Base-by-base conservation (phyloP, 2,797 vertebrate species). In the Gymnodraco acuticeps region DNA sequence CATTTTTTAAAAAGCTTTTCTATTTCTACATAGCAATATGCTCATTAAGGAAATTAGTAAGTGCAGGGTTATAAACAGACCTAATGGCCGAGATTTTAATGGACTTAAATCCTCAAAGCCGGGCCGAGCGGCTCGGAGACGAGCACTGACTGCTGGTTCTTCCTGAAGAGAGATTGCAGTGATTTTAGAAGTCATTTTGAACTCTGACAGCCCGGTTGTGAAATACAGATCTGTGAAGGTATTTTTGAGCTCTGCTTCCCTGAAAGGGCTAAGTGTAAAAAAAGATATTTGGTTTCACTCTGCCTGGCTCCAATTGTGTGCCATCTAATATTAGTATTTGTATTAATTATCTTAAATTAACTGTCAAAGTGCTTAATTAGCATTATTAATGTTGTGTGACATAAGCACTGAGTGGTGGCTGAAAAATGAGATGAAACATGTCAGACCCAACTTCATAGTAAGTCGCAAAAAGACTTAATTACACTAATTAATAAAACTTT, bases 291-390 rank as follows among this genome's bases (percentile, higher is more conserved):
- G 56, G 64, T 68, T 81, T 85, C 38, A 70, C 55, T 42, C 43
- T 64, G 77, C 38, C 67, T 17, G 46, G 23, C 77, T 90, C 72
- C 75, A 83, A 80, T 88, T 89, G 87, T 83, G 75, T 87, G 87
- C 73, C 80, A 75, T 93, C 93, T 94, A 94, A 93, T 94, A 94
- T 95, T 94, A 94, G 92, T 93, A 92, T 94, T 94, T 92, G 88
- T 94, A 95, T 95, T 94, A 94, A 94, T 95, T 92, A 94, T 93
- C 84, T 89, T 88, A 92, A 94, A 95, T 94, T 85, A 94, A 92
- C 89, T 93, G 94, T 94, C 94, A 94, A 63, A 90, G 89, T 87
- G 82, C 87, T 91, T 93, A 93, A 95, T 95, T 95, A 94, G 86
- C 81, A 89, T 94, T 93, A 94, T 94, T 94, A 94, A 95, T 95